Percentiles rank a stretch among this genome's conserved stretches.
These are phyloP conservation scores for Bufotes viridis DNA, from an alignment of 2,797 vertebrate species.

Conservation along the genomic window DNA sequence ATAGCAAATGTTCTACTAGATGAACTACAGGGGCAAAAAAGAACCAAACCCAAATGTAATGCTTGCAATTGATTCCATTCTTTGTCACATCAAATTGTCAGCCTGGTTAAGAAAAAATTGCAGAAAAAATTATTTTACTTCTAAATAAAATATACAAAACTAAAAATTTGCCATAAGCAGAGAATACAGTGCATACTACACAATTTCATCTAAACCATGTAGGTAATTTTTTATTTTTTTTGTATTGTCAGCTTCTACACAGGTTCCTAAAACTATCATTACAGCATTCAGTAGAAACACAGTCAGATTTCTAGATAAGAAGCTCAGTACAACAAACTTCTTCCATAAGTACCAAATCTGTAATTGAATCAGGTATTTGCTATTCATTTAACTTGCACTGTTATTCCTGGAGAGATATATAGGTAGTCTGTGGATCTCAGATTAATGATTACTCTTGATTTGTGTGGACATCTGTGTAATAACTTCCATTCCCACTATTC, in stretches of 20 bases:
- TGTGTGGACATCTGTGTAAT: background rate
- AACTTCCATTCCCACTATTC: background rate
- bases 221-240: background rate
- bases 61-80: too few relatives aligned
- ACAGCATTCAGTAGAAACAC: background rate
- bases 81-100: too few relatives aligned
- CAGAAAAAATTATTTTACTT: too few relatives aligned
- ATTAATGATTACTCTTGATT: background rate
- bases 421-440: background rate
- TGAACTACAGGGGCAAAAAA: too few relatives aligned
- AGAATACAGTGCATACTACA: too few relatives aligned
- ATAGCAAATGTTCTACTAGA: too few relatives aligned
- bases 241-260: too few relatives aligned
- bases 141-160: too few relatives aligned
- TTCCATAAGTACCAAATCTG: constrained; percentile 45
- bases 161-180: too few relatives aligned
- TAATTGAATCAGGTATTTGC: constrained; percentile 50
- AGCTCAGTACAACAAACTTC: constrained; percentile 8
- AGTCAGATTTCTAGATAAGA: constrained; percentile 43
- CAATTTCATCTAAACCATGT: background rate
- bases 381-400: constrained; percentile 14
- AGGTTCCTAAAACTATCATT: background rate
- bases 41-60: too few relatives aligned
- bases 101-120: too few relatives aligned
- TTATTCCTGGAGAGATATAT: background rate